phyloP scores from a whole-genome alignment of 2,797 vertebrate genomes.

The Aythya fuligula region DNA sequence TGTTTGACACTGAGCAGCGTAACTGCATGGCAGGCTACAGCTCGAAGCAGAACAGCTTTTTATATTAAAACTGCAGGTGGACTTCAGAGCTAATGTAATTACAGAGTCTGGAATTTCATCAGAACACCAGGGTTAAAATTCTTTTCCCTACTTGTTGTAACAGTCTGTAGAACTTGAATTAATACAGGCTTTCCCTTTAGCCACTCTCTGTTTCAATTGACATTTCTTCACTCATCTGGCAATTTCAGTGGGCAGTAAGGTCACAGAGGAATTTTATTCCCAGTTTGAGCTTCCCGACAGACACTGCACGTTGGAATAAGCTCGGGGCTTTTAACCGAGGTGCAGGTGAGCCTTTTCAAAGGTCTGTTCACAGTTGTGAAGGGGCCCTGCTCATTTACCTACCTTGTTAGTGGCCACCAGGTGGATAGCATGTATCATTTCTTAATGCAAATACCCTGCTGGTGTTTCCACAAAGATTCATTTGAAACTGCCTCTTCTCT shows the following conservation, averaged over 20 bases:
- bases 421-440: neutral
- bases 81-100: constrained; percentile 20
- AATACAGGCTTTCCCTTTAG: neutral
- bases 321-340: neutral
- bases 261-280: neutral
- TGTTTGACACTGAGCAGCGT: neutral
- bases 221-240: neutral
- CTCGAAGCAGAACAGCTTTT: constrained; percentile 1
- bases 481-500: neutral
- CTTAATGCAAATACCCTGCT: neutral
- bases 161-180: neutral
- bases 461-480: neutral
- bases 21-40: constrained; percentile 2
- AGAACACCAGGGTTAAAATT: neutral
- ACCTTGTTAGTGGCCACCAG: neutral
- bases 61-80: neutral
- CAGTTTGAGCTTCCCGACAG: neutral
- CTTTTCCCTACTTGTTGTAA: neutral
- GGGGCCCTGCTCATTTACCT: neutral
- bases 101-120: neutral
- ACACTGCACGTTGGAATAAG: neutral
- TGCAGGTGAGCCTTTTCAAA: neutral
- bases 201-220: neutral
- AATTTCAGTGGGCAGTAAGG: neutral
- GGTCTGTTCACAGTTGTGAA: neutral